Percentiles rank a stretch among this genome's conserved stretches.
Evolutionary conservation across 2,113 vertebrate species (phyloP).

Genomic region (Calyptomena viridis): DNA sequence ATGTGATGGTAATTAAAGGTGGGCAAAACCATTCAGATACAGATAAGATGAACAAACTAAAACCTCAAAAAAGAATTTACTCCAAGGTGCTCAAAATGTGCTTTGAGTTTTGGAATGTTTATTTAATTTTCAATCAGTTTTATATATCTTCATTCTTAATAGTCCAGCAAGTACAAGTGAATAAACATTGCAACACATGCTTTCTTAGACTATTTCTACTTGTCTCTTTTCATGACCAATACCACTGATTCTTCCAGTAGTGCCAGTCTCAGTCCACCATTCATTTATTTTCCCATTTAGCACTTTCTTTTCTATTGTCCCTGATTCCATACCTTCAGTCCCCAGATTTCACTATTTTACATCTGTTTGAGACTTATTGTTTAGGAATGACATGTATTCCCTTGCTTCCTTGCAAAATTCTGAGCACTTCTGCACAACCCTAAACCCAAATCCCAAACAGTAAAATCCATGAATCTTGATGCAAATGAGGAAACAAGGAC

Average conservation of each 20-base stretch:
- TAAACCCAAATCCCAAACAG: not conserved
- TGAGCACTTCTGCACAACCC: not conserved
- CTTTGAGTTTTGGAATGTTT: not conserved
- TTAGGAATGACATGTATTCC: not conserved
- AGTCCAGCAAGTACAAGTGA: not conserved
- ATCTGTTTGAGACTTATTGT: not conserved
- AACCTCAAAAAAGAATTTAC: not conserved
- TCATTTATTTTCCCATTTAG: not conserved
- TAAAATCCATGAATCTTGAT: not conserved
- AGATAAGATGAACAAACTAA: not conserved
- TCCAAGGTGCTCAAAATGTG: not conserved
- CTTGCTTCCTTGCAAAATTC: not conserved
- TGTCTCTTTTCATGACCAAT: not conserved
- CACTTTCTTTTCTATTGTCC: not conserved
- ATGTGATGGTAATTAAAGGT: constrained; percentile 33
- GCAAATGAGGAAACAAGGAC: not conserved
- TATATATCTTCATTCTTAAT: not conserved
- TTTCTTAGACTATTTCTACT: not conserved
- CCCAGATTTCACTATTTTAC: not conserved
- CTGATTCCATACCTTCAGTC: not conserved
- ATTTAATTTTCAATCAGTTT: constrained; percentile 8
- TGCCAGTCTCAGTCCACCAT: not conserved
- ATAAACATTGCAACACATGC: not conserved
- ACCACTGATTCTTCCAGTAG: not conserved
- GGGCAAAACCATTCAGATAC: not conserved